Evolutionary conservation across 2,113 vertebrate species (phyloP), one percentile per base, ranked within the genome.

Genomic region (Bambusicola thoracicus): DNA sequence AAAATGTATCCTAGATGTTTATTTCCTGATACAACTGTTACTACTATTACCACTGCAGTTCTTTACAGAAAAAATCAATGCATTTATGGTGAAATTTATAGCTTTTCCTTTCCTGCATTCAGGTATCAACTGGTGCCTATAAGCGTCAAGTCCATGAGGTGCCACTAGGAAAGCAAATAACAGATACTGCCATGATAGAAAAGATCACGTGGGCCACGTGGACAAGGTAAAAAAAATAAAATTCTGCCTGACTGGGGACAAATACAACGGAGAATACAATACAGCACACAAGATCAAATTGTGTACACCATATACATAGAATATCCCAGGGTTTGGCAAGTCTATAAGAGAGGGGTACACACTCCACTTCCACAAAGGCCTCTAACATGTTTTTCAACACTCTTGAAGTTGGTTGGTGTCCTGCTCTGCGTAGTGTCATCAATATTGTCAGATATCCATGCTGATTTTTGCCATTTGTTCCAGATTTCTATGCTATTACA

Each of bases 201-300:
- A 99, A 98, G 96, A 99, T 99, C 97, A 99, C 99, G 7, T 99
- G 99, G 99, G 99, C 99, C 32, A 99, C 99, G 0, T 99, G 99
- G 99, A 99, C 99, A 94, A 99, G 99, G 99, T 99, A 91, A 88
- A 44, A 27, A 11, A 7, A 51, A 25, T 8, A 46, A 13, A 49
- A 11, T 62, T 75, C 62, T 41, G 18, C 44, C 29, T 34, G 43
- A 5, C 2, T 2, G 4, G 67, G 34, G 13, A 21, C 27, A 3
- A 38, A 18, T 11, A 6, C 65, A 8, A 5, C 4, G 8, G 40
- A 40, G 46, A 55, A 13, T 5, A 7, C 41, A n/a, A 43, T 9
- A 15, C 48, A 46, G 62, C n/a, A 12, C 43, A 32, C 20, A 21
- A 8, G 15, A 20, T 24, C 10, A 14, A n/a, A 19, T 1, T 24